A percentile compares a stretch with the other conserved stretches of the same genome.
Evolutionary conservation across 1,140 invertebrate species (phyloP).

Genomic region (Drosophila paulistorum): DNA sequence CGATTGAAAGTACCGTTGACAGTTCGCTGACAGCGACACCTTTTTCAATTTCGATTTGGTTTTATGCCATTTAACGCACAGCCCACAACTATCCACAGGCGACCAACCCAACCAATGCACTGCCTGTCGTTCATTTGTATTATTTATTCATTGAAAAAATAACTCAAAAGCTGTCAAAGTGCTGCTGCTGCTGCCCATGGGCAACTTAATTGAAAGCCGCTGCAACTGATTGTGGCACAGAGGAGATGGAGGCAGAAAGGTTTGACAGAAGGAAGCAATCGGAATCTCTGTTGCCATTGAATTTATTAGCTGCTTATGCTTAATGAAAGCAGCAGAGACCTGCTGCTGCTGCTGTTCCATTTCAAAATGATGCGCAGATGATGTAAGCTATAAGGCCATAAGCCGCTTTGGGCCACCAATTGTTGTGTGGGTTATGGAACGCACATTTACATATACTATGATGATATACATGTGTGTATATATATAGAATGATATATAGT

Average conservation of each 20-base stretch:
- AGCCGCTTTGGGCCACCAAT: constrained; percentile 34
- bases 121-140: constrained; percentile 40
- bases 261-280: neutral
- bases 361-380: constrained; percentile 1
- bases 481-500: constrained; percentile 32
- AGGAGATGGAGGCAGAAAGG: neutral
- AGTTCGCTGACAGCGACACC: constrained; percentile 70
- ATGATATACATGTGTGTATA: constrained; percentile 33
- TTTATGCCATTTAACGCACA: constrained; percentile 76
- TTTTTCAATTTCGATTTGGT: constrained; percentile 78
- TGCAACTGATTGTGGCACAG: constrained; percentile 6
- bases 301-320: constrained; percentile 54
- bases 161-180: constrained; percentile 71
- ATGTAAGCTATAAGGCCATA: constrained; percentile 19
- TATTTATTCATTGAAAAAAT: constrained; percentile 64
- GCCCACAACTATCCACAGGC: constrained; percentile 26
- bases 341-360: neutral
- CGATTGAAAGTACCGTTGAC: constrained; percentile 40
- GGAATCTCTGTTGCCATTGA: neutral
- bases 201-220: constrained; percentile 59
- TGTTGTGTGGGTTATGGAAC: constrained; percentile 13
- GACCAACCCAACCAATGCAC: neutral
- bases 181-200: constrained; percentile 12
- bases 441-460: neutral
- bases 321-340: constrained; percentile 9